Percentiles rank a stretch among this genome's conserved stretches.
phyloP scores from a whole-genome alignment of 2,888 invertebrate genomes.

The Idaea dimidiata region DNA sequence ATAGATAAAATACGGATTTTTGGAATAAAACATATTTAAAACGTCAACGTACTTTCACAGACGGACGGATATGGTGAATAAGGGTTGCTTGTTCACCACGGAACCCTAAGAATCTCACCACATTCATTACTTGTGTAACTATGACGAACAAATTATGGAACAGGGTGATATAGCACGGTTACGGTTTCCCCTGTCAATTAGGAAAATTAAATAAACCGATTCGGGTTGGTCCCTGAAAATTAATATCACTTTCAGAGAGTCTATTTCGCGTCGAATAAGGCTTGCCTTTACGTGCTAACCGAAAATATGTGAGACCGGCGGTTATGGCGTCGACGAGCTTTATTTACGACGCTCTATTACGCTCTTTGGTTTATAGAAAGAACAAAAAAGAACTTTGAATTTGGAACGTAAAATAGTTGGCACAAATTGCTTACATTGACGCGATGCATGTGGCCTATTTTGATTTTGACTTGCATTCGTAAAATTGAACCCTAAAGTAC shows the following conservation, averaged over 20 bases:
- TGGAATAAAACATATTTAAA: too few species aligned
- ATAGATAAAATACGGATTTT: too few species aligned
- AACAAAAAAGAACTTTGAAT: conserved; percentile 21
- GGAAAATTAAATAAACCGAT: conserved; percentile 67
- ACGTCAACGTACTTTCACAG: too few species aligned
- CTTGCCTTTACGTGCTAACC: conserved; percentile 29
- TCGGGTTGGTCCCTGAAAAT: conserved; percentile 55
- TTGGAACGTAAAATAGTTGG: conserved; percentile 20
- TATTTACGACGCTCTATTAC: conserved; percentile 36
- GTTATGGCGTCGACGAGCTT: conserved; percentile 30
- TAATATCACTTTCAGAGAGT: conserved; percentile 61
- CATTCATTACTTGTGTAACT: conserved; percentile 58
- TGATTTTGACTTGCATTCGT: neutral
- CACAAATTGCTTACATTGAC: conserved; percentile 20
- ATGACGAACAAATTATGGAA: conserved; percentile 30
- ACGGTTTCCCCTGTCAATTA: conserved; percentile 67
- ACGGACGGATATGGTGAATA: too few species aligned
- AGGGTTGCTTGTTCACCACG: too few species aligned
- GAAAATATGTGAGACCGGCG: conserved; percentile 35
- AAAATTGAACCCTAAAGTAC: neutral
- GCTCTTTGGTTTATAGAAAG: conserved; percentile 19
- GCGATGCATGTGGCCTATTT: conserved; percentile 2
- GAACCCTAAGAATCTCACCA: too few species aligned
- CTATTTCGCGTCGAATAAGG: conserved; percentile 46
- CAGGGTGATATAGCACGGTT: conserved; percentile 39